Conservation (phyloP, 2,113 vertebrate genomes). For the Amphilophus citrinellus region DNA sequence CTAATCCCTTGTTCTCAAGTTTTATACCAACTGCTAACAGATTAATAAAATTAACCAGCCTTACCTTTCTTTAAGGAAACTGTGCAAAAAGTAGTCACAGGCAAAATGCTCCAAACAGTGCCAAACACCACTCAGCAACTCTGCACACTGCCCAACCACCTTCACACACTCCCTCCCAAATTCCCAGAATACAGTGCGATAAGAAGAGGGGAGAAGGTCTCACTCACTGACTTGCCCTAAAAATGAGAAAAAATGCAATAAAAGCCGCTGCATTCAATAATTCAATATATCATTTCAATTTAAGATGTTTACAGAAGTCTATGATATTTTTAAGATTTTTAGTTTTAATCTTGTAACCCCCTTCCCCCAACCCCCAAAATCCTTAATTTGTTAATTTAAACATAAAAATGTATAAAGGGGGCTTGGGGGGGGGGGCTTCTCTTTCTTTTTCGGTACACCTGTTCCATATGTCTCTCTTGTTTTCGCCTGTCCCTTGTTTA, state of each 20-base stretch:
- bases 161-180: too few species aligned
- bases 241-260: neutral
- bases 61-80: neutral
- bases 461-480: neutral
- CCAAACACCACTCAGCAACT: too few species aligned
- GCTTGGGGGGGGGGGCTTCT: too few species aligned
- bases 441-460: neutral
- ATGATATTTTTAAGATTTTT: too few species aligned
- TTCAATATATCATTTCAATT: too few species aligned
- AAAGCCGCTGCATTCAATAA: too few species aligned
- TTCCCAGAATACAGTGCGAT: neutral
- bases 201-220: neutral
- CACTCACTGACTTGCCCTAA: neutral
- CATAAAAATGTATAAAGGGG: too few species aligned
- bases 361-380: too few species aligned
- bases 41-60: neutral
- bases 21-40: neutral
- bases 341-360: too few species aligned
- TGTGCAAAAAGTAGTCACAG: neutral
- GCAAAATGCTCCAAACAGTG: neutral
- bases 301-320: too few species aligned
- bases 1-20: neutral
- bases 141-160: too few species aligned
- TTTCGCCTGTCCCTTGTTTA: neutral
- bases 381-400: too few species aligned